Base-by-base conservation (phyloP, 2,888 invertebrate genomes). In the Drosophila suboccidentalis region DNA sequence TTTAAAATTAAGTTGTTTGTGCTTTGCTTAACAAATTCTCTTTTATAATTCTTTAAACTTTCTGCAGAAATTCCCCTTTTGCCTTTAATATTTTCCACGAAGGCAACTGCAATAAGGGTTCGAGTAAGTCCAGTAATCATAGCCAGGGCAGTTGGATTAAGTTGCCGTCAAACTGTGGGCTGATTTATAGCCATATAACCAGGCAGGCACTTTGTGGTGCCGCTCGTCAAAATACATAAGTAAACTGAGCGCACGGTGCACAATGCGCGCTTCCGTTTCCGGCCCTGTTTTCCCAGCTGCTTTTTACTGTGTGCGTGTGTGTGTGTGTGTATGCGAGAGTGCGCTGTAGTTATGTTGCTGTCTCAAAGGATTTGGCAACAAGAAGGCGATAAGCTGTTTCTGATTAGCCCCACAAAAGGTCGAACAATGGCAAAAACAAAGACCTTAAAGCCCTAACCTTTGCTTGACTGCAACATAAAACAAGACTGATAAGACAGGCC, bases 131-230 rank as follows among this genome's bases (percentile, higher is more conserved):
- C 34, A 57, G 55, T 57, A 57, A 57, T 57, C 55, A 44, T 22
- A 57, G 39, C 60, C 60, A 43, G 39, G 50, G 38, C 58, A 58
- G 58, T 47, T 58, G 77, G 73, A 70, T 85, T 84, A 65, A 69
- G 72, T 85, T 85, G 82, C 87, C 84, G 78, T 85, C 87, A 85
- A 80, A 76, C 47, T 78, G 75, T 58, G 59, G 19, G 72, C 84
- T 85, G 87, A 85, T 85, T 85, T 85, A 85, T 87, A 67, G 47
- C 58, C 9, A 36, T 85, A 85, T 87, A 69, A 39, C 58, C 9
- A 36, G 13, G n/a, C 29, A 19, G 13, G 39, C 58, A 47, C 29
- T 39, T 54, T 63, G 54, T 15, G 50, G 59, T 60, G 49, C 63
- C 53, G 68, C 62, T 64, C 76, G 64, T 70, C 82, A 80, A 72